A percentile compares a stretch with the other conserved stretches of the same genome.
These are phyloP conservation scores for Antennarius striatus DNA, from an alignment of 2,113 vertebrate genomes.

Conservation along the genomic window DNA sequence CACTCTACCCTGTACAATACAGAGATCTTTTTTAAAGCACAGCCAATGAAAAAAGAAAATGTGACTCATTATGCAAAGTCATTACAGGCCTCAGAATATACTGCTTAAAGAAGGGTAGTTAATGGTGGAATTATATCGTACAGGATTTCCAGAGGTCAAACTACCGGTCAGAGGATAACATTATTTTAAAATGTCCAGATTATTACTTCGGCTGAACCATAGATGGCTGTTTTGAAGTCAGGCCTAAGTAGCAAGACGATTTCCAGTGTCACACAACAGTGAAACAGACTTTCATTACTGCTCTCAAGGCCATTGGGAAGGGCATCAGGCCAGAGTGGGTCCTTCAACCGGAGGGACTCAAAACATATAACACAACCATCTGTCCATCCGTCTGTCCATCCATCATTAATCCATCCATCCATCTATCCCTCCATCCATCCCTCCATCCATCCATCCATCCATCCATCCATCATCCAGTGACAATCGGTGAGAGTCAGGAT, in stretches of 20 bases:
- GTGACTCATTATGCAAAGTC: slow-evolving; percentile 81
- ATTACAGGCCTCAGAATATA: slow-evolving; percentile 72
- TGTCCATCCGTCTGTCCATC: not conserved
- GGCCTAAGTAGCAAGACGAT: slow-evolving; percentile 33
- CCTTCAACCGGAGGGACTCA: not conserved
- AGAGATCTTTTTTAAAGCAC: slow-evolving; percentile 76
- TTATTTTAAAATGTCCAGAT: slow-evolving; percentile 75
- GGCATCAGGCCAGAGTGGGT: not conserved
- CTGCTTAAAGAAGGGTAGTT: slow-evolving; percentile 67
- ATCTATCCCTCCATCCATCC: too few species aligned
- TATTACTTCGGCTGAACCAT: slow-evolving; percentile 38
- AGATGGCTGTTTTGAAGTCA: slow-evolving; percentile 56
- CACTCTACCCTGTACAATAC: slow-evolving; percentile 76
- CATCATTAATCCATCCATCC: not conserved
- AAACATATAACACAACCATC: not conserved
- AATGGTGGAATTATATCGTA: slow-evolving; percentile 63
- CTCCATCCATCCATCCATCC: not conserved
- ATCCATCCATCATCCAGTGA: not conserved
- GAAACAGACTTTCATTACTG: slow-evolving; percentile 25
- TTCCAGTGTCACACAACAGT: slow-evolving; percentile 14
- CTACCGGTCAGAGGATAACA: slow-evolving; percentile 61
- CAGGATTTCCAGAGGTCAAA: slow-evolving; percentile 75
- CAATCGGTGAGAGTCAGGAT: not conserved
- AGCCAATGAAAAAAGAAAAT: slow-evolving; percentile 72
- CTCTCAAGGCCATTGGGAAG: slow-evolving; percentile 13